Conservation (phyloP, 2,113 vertebrate species). For the Plecturocebus donacophilus region DNA sequence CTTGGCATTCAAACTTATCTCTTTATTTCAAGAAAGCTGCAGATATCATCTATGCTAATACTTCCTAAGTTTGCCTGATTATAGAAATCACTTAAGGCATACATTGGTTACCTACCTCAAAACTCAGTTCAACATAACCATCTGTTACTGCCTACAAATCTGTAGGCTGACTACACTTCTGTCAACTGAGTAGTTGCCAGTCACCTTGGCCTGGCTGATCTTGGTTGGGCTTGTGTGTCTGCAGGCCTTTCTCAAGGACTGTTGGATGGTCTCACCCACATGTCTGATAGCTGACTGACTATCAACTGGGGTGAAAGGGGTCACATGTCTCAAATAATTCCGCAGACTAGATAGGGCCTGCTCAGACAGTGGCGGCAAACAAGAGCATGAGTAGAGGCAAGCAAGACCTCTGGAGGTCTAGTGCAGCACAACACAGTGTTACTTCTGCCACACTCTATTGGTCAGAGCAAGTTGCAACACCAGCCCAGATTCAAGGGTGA, state of each 20-base stretch:
- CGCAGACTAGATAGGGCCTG: background rate
- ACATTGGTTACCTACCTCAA: background rate
- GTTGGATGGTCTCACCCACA: no score
- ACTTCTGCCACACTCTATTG: background rate
- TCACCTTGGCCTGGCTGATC: background rate
- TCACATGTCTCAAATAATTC: background rate
- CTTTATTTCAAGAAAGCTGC: slow-evolving; percentile 6
- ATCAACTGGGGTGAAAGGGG: background rate
- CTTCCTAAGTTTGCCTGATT: background rate
- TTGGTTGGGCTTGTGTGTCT: background rate
- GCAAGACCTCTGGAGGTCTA: background rate
- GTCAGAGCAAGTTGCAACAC: background rate
- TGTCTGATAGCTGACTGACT: background rate
- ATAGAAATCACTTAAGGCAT: background rate
- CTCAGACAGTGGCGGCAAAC: background rate
- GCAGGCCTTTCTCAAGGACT: background rate
- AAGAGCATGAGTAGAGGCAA: background rate
- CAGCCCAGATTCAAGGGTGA: background rate
- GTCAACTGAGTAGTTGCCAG: background rate
- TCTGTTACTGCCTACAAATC: background rate
- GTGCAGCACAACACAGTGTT: background rate
- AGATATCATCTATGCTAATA: background rate
- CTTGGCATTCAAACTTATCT: background rate
- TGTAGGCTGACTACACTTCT: background rate
- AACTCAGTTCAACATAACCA: background rate